These are phyloP conservation scores for Agrochola litura DNA, from an alignment of 2,888 invertebrate species.

Conservation along the genomic window DNA sequence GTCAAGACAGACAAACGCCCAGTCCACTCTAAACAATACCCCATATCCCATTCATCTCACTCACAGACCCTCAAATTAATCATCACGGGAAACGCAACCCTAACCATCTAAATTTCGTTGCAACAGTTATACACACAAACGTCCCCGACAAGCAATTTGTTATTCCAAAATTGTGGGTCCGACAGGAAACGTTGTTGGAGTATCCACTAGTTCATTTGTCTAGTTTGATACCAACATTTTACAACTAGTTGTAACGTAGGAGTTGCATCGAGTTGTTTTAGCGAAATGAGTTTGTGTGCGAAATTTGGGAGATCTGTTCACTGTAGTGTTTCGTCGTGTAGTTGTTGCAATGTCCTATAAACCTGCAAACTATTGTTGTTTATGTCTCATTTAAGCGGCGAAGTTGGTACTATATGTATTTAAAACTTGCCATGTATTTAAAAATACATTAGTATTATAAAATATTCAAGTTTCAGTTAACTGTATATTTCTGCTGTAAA, in stretches of 20 bases:
- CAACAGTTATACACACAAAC: slow-evolving; percentile 30
- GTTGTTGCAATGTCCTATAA: slow-evolving; percentile 18
- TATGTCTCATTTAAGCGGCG: background rate
- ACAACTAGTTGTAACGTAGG: slow-evolving; percentile 22
- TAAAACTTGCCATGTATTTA: background rate
- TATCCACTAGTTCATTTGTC: slow-evolving; percentile 22
- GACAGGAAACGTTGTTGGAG: slow-evolving; percentile 9
- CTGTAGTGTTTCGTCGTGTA: slow-evolving; percentile 11
- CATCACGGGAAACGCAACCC: slow-evolving; percentile 1
- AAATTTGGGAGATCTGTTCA: slow-evolving; percentile 36
- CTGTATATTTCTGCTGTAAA: background rate
- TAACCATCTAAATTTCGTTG: slow-evolving; percentile 23
- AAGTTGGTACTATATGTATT: slow-evolving; percentile 2
- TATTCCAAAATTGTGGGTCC: slow-evolving; percentile 32
- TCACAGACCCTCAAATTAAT: slow-evolving; percentile 32
- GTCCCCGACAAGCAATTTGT: slow-evolving; percentile 29
- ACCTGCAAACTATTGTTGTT: slow-evolving; percentile 19
- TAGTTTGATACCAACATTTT: slow-evolving; percentile 45
- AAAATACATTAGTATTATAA: background rate
- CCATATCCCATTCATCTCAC: slow-evolving; percentile 29
- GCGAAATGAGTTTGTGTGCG: slow-evolving; percentile 50
- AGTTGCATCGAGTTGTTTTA: slow-evolving; percentile 54
- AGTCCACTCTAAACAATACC: slow-evolving; percentile 26
- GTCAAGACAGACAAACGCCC: slow-evolving; percentile 16
- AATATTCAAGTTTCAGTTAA: background rate